Conservation (phyloP, 2,113 vertebrate species). For the Neodon shergylaensis region DNA sequence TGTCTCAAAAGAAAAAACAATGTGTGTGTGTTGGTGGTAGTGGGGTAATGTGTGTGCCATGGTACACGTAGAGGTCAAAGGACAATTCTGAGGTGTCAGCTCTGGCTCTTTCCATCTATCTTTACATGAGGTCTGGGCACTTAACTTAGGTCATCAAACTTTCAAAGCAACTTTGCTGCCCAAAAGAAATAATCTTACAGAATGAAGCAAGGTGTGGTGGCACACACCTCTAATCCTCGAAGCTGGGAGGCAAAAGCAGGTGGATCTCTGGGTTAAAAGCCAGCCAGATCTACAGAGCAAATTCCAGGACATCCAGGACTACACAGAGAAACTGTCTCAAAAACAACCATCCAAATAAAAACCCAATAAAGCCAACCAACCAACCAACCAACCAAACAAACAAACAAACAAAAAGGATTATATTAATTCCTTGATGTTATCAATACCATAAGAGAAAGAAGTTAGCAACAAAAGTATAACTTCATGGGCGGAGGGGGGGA, state of each 20-base stretch:
- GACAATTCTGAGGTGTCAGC: not conserved
- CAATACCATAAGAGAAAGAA: constrained; percentile 7
- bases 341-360: not conserved
- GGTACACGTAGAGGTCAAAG: not conserved
- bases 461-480: not conserved
- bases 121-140: not conserved
- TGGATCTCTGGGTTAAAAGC: not conserved
- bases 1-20: not conserved
- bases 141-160: not conserved
- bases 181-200: not conserved
- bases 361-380: not conserved
- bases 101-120: not conserved
- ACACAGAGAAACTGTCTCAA: not conserved
- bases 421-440: not conserved
- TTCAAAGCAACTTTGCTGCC: not conserved
- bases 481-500: not conserved
- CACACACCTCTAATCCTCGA: not conserved
- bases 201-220: not conserved
- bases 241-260: not conserved
- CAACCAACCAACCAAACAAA: not conserved
- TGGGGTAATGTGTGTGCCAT: not conserved
- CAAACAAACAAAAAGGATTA: not conserved
- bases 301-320: not conserved
- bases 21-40: not conserved
- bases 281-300: not conserved